Conservation (phyloP, 2,888 invertebrate genomes). For the Aproaerema taeniolella region DNA sequence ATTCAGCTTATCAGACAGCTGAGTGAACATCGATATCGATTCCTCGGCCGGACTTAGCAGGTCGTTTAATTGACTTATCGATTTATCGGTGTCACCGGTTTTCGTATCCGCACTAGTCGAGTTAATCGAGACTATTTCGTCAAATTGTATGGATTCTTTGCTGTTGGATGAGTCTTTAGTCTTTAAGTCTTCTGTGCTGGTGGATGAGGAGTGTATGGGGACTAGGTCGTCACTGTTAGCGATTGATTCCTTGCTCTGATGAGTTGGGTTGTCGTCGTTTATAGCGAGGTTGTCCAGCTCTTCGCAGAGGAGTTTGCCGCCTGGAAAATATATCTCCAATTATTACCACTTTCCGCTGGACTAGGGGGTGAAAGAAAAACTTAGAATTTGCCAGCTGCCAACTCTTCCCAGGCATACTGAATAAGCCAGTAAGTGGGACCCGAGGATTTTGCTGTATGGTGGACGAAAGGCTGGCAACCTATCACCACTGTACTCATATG, state of each 20-base stretch:
- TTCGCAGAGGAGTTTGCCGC: constrained; percentile 85
- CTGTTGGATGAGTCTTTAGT: constrained; percentile 40
- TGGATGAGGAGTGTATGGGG: constrained; percentile 54
- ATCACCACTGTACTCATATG: too few species aligned
- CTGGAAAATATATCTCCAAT: constrained; percentile 3
- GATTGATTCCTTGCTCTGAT: constrained; percentile 57
- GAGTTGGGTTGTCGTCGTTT: constrained; percentile 32
- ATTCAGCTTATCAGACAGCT: constrained; percentile 58
- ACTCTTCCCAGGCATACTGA: too few species aligned
- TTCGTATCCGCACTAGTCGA: constrained; percentile 36
- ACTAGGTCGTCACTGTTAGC: constrained; percentile 56
- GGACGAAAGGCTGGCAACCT: too few species aligned
- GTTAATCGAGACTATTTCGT: constrained; percentile 48
- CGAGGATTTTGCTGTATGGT: too few species aligned
- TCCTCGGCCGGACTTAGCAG: constrained; percentile 79
- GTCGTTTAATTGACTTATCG: constrained; percentile 53
- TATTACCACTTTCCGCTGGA: too few species aligned
- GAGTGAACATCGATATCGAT: constrained; percentile 79
- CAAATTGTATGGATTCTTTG: constrained; percentile 41
- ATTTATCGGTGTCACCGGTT: constrained; percentile 26
- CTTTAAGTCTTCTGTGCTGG: constrained; percentile 54
- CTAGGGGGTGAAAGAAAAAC: too few species aligned
- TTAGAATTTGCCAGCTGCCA: too few species aligned
- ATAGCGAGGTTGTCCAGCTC: constrained; percentile 83
- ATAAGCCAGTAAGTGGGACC: too few species aligned